Percentiles rank a stretch among this genome's conserved stretches.
These are phyloP conservation scores for Drosophila prosaltans DNA, from an alignment of 1,140 invertebrate genomes.

Conservation along the genomic window DNA sequence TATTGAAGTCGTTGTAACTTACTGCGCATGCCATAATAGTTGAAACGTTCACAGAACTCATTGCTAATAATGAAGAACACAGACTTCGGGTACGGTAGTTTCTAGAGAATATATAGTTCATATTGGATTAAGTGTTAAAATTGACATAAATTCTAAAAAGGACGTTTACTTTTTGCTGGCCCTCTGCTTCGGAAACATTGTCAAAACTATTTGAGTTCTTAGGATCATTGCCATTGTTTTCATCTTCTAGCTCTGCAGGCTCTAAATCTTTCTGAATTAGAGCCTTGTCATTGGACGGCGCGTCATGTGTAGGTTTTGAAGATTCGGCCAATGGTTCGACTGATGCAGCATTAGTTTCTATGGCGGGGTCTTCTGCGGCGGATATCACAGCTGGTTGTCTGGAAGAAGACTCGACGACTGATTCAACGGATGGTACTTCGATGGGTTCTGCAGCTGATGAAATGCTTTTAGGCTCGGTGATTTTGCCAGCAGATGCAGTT, in stretches of 20 bases:
- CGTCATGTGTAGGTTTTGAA: not conserved
- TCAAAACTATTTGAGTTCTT: constrained; percentile 31
- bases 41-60: constrained; percentile 98
- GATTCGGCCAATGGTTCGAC: not conserved
- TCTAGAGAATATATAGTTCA: constrained; percentile 84
- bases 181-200: constrained; percentile 69
- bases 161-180: constrained; percentile 67
- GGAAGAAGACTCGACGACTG: not conserved
- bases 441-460: not conserved
- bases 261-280: constrained; percentile 30
- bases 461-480: not conserved
- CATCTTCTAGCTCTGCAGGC: constrained; percentile 19
- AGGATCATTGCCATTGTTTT: constrained; percentile 48
- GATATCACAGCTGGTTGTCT: not conserved
- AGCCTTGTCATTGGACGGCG: constrained; percentile 43
- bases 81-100: constrained; percentile 92
- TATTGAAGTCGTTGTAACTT: constrained; percentile 70
- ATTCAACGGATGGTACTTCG: not conserved
- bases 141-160: not conserved
- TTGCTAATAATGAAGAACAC: constrained; percentile 97
- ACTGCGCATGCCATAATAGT: constrained; percentile 98
- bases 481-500: constrained; percentile 18
- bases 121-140: too few relatives aligned
- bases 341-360: not conserved
- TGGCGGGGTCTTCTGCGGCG: too few relatives aligned